A percentile compares a stretch with the other conserved stretches of the same genome.
Evolutionary conservation across 2,888 invertebrate species (phyloP).

Genomic region (Syrista parreyssii): DNA sequence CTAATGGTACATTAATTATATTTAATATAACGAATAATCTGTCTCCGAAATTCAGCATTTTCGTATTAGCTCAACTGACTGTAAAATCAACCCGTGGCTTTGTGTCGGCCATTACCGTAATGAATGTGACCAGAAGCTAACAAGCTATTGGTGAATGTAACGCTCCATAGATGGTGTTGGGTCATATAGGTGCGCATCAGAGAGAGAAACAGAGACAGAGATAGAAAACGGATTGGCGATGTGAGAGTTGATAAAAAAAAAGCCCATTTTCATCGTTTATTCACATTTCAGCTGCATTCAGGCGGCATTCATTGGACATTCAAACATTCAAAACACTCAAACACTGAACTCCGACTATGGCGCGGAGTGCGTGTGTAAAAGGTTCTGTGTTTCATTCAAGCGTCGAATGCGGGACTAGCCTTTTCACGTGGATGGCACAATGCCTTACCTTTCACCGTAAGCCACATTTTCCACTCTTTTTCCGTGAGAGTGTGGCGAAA

Average conservation of each 20-base stretch:
- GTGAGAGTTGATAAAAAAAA: not conserved
- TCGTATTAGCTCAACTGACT: not conserved
- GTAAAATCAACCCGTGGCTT: slow-evolving; percentile 16
- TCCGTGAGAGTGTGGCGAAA: not conserved
- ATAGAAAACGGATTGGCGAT: not conserved
- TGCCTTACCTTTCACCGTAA: not conserved
- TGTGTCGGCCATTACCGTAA: slow-evolving; percentile 49
- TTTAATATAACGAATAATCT: not conserved
- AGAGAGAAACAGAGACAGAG: not conserved
- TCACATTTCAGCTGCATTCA: slow-evolving; percentile 16
- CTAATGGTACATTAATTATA: not conserved
- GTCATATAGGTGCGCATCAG: not conserved
- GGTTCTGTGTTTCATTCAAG: not conserved
- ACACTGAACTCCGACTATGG: not conserved
- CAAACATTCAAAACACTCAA: not conserved
- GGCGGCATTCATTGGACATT: slow-evolving; percentile 19
- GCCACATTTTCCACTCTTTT: not conserved
- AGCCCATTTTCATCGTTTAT: slow-evolving; percentile 20
- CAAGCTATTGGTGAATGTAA: not conserved
- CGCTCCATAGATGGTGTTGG: not conserved
- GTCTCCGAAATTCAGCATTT: not conserved
- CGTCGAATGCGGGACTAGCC: not conserved
- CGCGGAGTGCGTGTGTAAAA: not conserved
- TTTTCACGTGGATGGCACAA: not conserved
- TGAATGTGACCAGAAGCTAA: slow-evolving; percentile 31